Base-by-base conservation (phyloP, 2,888 invertebrate species). In the Catocala fraxini region DNA sequence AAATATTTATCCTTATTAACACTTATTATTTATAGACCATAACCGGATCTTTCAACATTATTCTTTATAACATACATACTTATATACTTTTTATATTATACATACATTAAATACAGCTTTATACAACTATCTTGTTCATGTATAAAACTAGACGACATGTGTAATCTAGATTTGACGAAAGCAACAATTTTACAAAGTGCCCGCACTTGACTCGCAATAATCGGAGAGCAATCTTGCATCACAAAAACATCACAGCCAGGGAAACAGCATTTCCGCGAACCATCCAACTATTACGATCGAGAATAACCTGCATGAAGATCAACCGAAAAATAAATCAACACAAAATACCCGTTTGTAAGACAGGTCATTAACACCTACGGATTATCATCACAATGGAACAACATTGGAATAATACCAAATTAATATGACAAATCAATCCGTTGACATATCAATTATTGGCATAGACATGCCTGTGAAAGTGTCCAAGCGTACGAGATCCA, bases 401-500 rank as follows among this genome's bases (percentile, higher is more conserved):
- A 65, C 56, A 56, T 70, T 59, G 63, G 56, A 25, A 52, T 11
- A 53, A 12, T 11, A 10, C 0, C 45, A 54, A 54, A 70, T 59
- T 53, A 63, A 69, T 70, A 68, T 63, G 51, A 65, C 54, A 63
- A 35, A 63, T 56, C 51, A 59, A 52, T 68, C 52, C 49, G 61
- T 71, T 78, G 72, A 70, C 65, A 70, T 63, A 63, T 72, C 73
- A 81, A 81, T 72, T 68, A 70, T 68, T 71, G 73, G 77, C 65
- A 77, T 73, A 70, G 61, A 59, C 75, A 13, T 61, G 64, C 65
- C 73, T 76, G 90, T 86, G 91, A 91, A 92, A 92, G 92, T 88
- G 87, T 81, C 82, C 85, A 79, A 73, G 79, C 75, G 71, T 76
- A 79, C 80, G 77, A 87, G 86, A 87, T 87, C 88, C 84, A 89